These are phyloP conservation scores for Alviniconcha strummeri DNA, from an alignment of 2,888 invertebrate genomes.

Conservation along the genomic window DNA sequence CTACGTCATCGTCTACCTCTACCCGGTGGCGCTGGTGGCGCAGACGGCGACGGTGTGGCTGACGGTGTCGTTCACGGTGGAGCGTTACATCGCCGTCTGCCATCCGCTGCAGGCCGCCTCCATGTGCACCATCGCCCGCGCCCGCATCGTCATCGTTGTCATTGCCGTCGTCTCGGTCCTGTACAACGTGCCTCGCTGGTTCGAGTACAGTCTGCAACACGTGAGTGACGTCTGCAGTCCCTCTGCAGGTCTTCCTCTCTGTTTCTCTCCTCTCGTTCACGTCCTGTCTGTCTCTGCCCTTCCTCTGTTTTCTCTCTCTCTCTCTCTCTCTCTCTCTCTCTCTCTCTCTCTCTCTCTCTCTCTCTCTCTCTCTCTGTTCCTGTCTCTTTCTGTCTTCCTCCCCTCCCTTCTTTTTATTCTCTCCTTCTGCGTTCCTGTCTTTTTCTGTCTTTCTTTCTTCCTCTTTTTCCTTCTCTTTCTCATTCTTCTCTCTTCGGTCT, in stretches of 20 bases:
- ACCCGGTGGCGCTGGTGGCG: constrained; percentile 87
- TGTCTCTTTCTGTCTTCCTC: too few relatives aligned
- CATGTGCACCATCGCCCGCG: constrained; percentile 91
- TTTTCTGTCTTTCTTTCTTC: not conserved
- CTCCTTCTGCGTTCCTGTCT: too few relatives aligned
- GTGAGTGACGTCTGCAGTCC: constrained; percentile 10
- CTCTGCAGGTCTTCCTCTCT: not conserved
- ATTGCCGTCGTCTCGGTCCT: constrained; percentile 87
- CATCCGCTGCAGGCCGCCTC: constrained; percentile 89
- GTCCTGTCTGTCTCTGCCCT: not conserved
- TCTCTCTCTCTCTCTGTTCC: not conserved
- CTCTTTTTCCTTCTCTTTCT: not conserved
- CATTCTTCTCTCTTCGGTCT: too few relatives aligned
- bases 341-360: constrained; percentile 6
- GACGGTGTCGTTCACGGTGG: constrained; percentile 81
- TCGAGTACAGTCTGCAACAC: constrained; percentile 75
- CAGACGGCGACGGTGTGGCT: constrained; percentile 96
- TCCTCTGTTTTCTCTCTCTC: not conserved
- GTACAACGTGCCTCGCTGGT: constrained; percentile 87
- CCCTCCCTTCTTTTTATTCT: too few relatives aligned
- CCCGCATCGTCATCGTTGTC: constrained; percentile 87
- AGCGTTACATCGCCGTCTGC: constrained; percentile 90
- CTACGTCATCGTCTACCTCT: constrained; percentile 68
- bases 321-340: constrained; percentile 8
- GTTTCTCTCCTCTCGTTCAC: not conserved